Base-by-base conservation (phyloP, 2,888 invertebrate genomes). In the Ornithoptera alexandrae region DNA sequence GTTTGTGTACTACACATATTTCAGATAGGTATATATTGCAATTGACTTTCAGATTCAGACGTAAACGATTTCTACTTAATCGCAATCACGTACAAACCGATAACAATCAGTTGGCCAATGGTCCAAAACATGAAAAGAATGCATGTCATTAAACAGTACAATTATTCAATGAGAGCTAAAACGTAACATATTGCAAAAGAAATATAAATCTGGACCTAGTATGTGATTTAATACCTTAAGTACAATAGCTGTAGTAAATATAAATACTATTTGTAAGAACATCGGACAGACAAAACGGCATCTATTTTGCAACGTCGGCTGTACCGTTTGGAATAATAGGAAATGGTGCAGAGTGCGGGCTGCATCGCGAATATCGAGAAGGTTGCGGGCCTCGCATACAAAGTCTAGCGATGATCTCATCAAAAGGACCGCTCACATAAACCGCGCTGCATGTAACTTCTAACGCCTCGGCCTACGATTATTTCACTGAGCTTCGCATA, bases 401-500 rank as follows among this genome's bases (percentile, higher is more conserved):
- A 89, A 91, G 89, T 86, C 82, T 75, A 76, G 77, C 83, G 85
- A 82, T 92, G 92, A 92, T 90, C 87, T 92, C 92, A 92, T 93
- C 88, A 93, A 93, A 89, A 86, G 87, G 83, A 86, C 93, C 91
- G 92, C 92, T 88, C 89, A 84, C 85, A 90, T 93, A 87, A 93
- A 90, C 86, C 84, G 86, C 81, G 85, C 85, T 89, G 90, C 89
- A 87, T 92, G 89, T 91, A 93, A 90, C 86, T 86, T 89, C 89
- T 93, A 90, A 91, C 93, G 87, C 86, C 88, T 87, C 90, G 90
- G 86, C 87, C 89, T 81, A 86, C 93, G 88, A 93, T 93, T 90
- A 90, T 89, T 88, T 88, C 89, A 92, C 90, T 93, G 93, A 94
- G 94, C 86, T 88, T 89, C 82, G 93, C 92, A 86, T 89, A 86